Percentiles rank a stretch among this genome's conserved stretches.
These are phyloP conservation scores for Columba guinea DNA, from an alignment of 2,797 vertebrate genomes.

Conservation along the genomic window DNA sequence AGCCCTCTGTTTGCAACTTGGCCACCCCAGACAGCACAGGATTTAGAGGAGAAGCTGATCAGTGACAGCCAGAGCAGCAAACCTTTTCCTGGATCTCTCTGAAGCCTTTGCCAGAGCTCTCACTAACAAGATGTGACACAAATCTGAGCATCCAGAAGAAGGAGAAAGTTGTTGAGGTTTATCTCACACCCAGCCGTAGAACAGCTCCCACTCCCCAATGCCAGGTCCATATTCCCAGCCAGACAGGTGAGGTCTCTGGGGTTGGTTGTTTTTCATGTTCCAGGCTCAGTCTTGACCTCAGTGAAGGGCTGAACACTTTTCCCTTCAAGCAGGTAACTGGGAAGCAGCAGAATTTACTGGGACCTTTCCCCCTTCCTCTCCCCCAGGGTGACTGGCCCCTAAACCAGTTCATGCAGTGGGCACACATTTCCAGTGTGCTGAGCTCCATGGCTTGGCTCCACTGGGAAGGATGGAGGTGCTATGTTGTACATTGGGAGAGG, in stretches of 20 bases:
- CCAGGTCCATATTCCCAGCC: not conserved
- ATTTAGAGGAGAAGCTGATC: not conserved
- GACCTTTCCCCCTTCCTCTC: not conserved
- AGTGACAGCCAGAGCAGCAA: not conserved
- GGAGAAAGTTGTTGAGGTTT: not conserved
- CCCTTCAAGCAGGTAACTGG: not conserved
- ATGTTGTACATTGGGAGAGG: fast-evolving
- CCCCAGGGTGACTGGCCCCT: fast-evolving
- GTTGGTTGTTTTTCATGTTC: not conserved
- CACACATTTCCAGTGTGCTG: fast-evolving
- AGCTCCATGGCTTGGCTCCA: not conserved
- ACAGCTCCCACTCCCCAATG: not conserved
- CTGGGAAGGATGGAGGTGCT: not conserved
- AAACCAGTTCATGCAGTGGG: not conserved
- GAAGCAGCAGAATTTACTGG: not conserved
- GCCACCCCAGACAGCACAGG: not conserved
- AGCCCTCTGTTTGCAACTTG: not conserved
- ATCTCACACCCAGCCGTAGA: not conserved
- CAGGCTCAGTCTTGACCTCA: not conserved
- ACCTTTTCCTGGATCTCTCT: not conserved
- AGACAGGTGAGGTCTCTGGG: not conserved
- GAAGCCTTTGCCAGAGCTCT: not conserved
- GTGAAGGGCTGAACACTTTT: not conserved
- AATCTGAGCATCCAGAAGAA: not conserved
- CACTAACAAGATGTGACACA: not conserved